Base-by-base conservation (phyloP, 1,140 invertebrate genomes). In the Pectinophora gossypiella region DNA sequence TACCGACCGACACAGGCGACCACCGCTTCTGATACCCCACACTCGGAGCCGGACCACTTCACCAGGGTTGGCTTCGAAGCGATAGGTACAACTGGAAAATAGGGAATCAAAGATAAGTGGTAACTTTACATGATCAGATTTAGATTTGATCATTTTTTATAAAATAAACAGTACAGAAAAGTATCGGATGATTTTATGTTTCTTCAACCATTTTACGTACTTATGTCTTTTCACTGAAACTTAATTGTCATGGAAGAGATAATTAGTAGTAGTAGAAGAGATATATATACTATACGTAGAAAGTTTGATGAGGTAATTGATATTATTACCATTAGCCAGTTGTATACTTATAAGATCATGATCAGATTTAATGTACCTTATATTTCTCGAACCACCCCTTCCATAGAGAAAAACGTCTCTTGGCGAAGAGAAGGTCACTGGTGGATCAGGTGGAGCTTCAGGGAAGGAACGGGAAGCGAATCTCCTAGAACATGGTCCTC, bases 401-500 rank as follows among this genome's bases (percentile, higher is more conserved):
- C 96, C 95, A 67, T 94, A 97, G 0, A 96, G 88, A 65, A 97
- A 97, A 9, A 96, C 94, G 68, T 97, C 94, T 52, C 92, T 88
- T 0, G 92, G 95, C 12, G 92, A 93, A 52, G 69, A 92, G 89
- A 89, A 95, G 90, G 67, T 91, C 86, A 69, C 77, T 51, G 63
- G 89, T 53, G 85, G 90, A 71, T 90, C 88, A 85, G 90, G 89
- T 78, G 79, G 92, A 77, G 79, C 85, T 68, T 89, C 87, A 3
- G 87, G 86, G 44, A 85, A 85, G 1, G 89, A 90, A 51, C 88
- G 80, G 51, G 91, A 93, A 18, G 91, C 90, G 63, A 95, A 95
- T 35, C 91, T 85, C 50, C 93, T 81, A 0, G 92, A 93, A 64
- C 93, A 94, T 0, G 90, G 88, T 1, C 91, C 92, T 6, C 72